These are phyloP conservation scores for Bombus confusus DNA, from an alignment of 1,140 invertebrate species.

Conservation along the genomic window DNA sequence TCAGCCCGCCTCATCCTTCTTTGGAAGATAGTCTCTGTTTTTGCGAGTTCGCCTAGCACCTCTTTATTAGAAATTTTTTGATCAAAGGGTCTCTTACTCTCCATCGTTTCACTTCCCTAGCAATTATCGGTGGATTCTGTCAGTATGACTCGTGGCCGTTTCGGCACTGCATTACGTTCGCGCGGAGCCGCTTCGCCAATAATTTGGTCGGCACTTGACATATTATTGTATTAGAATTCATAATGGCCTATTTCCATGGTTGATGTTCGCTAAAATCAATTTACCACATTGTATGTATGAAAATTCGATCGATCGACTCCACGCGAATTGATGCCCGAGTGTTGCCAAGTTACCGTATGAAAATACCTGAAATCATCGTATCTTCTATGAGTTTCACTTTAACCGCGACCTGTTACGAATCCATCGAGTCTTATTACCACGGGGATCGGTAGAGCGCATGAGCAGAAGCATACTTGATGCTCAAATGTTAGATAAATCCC, in stretches of 20 bases:
- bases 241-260: slow-evolving; percentile 45
- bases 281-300: background rate
- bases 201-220: slow-evolving; percentile 46
- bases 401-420: slow-evolving; percentile 20
- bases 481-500: slow-evolving; percentile 44
- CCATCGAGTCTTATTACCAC: slow-evolving; percentile 55
- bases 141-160: background rate
- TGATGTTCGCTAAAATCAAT: slow-evolving; percentile 14
- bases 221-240: slow-evolving; percentile 47
- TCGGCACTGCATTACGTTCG: slow-evolving; percentile 5
- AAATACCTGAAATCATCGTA: background rate
- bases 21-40: background rate
- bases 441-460: slow-evolving; percentile 36
- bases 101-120: background rate
- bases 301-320: background rate
- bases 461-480: slow-evolving; percentile 28
- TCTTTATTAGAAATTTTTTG: background rate
- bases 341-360: background rate
- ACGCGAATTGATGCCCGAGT: too few relatives aligned
- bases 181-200: background rate
- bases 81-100: background rate
- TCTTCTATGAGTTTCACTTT: background rate
- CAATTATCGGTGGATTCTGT: slow-evolving; percentile 22
- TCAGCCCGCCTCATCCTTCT: background rate
- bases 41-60: background rate